Base-by-base conservation (phyloP, 2,888 invertebrate species). In the Cryptocheilus praepositus region DNA sequence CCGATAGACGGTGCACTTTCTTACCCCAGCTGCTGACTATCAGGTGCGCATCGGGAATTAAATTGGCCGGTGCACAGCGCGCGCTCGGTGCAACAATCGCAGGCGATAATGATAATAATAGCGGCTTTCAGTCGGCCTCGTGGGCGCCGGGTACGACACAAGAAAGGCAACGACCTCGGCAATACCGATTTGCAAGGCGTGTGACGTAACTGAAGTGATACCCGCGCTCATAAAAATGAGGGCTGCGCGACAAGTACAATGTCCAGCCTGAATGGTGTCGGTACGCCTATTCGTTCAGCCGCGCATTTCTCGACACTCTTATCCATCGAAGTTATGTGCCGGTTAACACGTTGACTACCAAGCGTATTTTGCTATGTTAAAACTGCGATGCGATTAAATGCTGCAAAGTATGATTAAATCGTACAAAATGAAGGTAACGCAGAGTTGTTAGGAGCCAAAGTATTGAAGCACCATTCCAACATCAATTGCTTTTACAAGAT, bases 111-210 rank as follows among this genome's bases (percentile, higher is more conserved):
- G 28, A 72, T 71, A 65, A 65, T 63, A 67, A 73, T 66, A 67
- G 63, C 36, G 11, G 36, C 71, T 74, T 69, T 71, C 61, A 67
- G 68, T 18, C 73, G 73, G 74, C 64, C 77, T 81, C 76, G 78
- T 79, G 75, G 73, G 73, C 79, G 79, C 80, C 69, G 69, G 49
- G 73, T 73, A 76, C 63, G 69, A 71, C 73, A 73, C 75, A 75
- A 77, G 80, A 79, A 81, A 84, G 83, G 79, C 83, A 83, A 83
- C 76, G 83, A 83, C 81, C 83, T 83, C 83, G 80, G 77, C 36
- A 60, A 69, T 68, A 68, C 64, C 61, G 74, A 82, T 83, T 84
- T 81, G 72, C 75, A 77, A 74, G 64, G 61, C 70, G 64, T 36
- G 36, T 78, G 77, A 80, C 77, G 80, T 73, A 75, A 79, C 65